phyloP scores from a whole-genome alignment of 2,113 vertebrate species.

The Ctenomys sociabilis region DNA sequence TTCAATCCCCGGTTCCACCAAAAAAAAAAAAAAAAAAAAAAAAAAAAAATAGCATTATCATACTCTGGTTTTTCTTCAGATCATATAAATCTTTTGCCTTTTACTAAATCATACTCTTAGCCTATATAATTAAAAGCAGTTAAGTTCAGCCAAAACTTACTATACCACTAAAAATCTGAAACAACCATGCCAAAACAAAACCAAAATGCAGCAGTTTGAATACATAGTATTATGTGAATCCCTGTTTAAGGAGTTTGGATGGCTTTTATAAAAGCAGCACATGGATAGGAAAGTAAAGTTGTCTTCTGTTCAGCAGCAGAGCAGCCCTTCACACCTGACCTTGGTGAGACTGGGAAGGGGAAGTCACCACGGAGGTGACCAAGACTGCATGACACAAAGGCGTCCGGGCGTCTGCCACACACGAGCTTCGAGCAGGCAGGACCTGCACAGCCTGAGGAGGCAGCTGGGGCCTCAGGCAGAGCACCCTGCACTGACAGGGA shows the following conservation, averaged over 20 bases:
- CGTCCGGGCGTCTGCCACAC: not conserved
- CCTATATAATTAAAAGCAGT: not conserved
- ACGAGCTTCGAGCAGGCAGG: not conserved
- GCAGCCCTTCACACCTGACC: not conserved
- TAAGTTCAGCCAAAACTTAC: not conserved
- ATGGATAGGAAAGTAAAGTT: not conserved
- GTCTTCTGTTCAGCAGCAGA: not conserved
- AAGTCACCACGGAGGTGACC: not conserved
- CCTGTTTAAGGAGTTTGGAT: not conserved
- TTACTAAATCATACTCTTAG: slow-evolving; percentile 23
- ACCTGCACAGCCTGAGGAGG: not conserved
- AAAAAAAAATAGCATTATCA: no score
- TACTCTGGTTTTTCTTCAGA: no score
- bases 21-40: no score
- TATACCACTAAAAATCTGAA: not conserved
- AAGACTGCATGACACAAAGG: not conserved
- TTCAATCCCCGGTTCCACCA: no score
- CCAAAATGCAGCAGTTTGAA: not conserved
- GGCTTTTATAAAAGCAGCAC: not conserved
- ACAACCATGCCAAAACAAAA: not conserved
- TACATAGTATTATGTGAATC: not conserved
- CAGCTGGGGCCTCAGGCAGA: no score
- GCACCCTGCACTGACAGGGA: not conserved
- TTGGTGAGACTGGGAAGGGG: not conserved
- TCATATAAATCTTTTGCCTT: no score